Percentiles rank a stretch among this genome's conserved stretches.
Conservation (phyloP, 2,888 invertebrate species). For the Papilio elwesi region DNA sequence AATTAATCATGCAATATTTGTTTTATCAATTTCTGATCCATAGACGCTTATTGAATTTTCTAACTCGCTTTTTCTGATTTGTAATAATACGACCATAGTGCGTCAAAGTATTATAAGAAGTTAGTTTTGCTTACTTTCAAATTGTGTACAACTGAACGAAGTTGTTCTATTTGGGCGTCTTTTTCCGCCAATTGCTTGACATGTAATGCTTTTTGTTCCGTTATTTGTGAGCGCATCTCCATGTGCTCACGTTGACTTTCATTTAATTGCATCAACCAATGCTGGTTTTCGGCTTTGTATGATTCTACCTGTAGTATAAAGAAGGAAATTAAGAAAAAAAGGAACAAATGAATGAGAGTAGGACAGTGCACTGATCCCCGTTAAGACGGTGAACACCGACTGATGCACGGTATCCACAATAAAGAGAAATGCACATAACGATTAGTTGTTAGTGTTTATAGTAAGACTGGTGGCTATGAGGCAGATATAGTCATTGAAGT, state of each 20-base stretch:
- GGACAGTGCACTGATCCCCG: not conserved
- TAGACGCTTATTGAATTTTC: no score
- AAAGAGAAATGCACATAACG: no score
- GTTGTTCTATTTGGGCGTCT: constrained; percentile 75
- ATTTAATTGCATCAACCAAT: constrained; percentile 84
- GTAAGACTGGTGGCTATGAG: no score
- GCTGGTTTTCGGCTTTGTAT: constrained; percentile 86
- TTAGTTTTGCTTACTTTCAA: constrained; percentile 60
- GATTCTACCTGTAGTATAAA: constrained; percentile 73
- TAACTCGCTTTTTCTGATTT: no score
- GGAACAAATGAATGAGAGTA: not conserved
- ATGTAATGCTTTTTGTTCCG: constrained; percentile 71
- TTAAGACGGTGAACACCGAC: not conserved
- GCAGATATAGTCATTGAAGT: no score
- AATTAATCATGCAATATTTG: no score
- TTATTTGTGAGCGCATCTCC: constrained; percentile 77
- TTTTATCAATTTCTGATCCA: no score
- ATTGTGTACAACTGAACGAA: constrained; percentile 70
- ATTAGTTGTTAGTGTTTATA: no score
- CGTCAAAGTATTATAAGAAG: no score
- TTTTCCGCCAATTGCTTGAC: constrained; percentile 74
- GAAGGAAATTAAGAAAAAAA: not conserved
- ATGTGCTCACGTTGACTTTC: constrained; percentile 80
- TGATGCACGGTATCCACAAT: no score
- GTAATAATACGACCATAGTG: no score